Evolutionary conservation across 2,888 invertebrate genomes (phyloP).

Genomic region (Eurytoma californica): DNA sequence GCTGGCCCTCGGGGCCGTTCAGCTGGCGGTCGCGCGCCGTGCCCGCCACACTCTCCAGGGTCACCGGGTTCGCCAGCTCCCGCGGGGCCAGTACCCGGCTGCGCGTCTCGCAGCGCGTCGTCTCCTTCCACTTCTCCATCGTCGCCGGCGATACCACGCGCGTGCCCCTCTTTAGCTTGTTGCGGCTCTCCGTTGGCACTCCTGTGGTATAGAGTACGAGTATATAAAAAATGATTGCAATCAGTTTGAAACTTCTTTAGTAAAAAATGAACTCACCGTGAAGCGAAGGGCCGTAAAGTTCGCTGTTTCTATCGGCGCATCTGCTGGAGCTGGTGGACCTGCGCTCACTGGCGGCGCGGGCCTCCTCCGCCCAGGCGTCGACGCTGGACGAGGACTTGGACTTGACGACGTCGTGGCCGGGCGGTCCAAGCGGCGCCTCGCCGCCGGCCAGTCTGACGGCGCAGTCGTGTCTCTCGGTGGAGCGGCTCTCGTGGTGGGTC

Average conservation of each 20-base stretch:
- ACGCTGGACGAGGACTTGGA: conserved; percentile 68
- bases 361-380: conserved; percentile 65
- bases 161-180: conserved; percentile 64
- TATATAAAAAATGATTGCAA: too few relatives aligned
- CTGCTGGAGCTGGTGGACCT: conserved; percentile 59
- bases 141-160: conserved; percentile 66
- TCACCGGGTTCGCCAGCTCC: conserved; percentile 69
- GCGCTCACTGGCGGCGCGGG: conserved; percentile 59
- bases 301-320: conserved; percentile 53
- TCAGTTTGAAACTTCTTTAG: background rate
- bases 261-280: conserved; percentile 8
- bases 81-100: conserved; percentile 66
- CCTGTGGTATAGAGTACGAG: conserved; percentile 6
- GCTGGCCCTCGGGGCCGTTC: conserved; percentile 47
- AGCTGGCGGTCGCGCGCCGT: conserved; percentile 54
- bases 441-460: background rate
- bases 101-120: conserved; percentile 64
- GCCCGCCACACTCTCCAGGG: conserved; percentile 61
- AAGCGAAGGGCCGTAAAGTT: conserved; percentile 33
- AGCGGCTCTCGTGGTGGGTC: conserved; percentile 58
- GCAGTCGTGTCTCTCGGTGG: conserved; percentile 55
- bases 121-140: conserved; percentile 69
- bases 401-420: conserved; percentile 62
- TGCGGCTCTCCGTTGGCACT: conserved; percentile 53
- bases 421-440: background rate